A percentile compares a stretch with the other conserved stretches of the same genome.
phyloP scores from a whole-genome alignment of 2,888 invertebrate genomes.

The Drosophila nr. medialis region DNA sequence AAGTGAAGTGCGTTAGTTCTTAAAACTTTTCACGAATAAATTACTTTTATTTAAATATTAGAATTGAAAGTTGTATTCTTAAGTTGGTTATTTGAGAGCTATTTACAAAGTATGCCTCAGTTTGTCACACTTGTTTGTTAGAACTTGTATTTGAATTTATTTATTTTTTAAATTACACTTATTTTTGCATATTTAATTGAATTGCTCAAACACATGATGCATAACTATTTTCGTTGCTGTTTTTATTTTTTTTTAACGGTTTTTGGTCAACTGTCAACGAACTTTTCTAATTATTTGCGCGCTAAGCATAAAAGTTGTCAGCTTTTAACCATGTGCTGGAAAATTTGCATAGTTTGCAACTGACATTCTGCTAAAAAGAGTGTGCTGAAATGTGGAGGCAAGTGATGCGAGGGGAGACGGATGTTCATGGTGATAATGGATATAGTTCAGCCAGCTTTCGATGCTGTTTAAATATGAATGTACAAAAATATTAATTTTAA shows the following conservation, averaged over 20 bases:
- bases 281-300: constrained; percentile 68
- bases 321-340: constrained; percentile 56
- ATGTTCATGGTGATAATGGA: not conserved
- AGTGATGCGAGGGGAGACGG: not conserved
- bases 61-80: not conserved
- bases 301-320: constrained; percentile 64
- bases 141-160: not conserved
- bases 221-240: constrained; percentile 11
- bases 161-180: constrained; percentile 43
- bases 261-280: constrained; percentile 54
- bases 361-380: constrained; percentile 25
- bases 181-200: constrained; percentile 70
- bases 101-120: constrained; percentile 4
- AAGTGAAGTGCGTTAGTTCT: not conserved
- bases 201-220: constrained; percentile 48
- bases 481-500: not conserved
- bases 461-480: not conserved
- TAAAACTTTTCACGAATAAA: not conserved
- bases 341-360: constrained; percentile 52
- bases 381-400: not conserved
- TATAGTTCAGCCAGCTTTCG: not conserved
- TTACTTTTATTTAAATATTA: not conserved
- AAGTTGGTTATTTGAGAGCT: not conserved
- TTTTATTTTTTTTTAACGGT: constrained; percentile 5
- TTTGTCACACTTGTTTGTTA: not conserved